phyloP scores from a whole-genome alignment of 2,113 vertebrate species.

The Plestiodon gilberti region DNA sequence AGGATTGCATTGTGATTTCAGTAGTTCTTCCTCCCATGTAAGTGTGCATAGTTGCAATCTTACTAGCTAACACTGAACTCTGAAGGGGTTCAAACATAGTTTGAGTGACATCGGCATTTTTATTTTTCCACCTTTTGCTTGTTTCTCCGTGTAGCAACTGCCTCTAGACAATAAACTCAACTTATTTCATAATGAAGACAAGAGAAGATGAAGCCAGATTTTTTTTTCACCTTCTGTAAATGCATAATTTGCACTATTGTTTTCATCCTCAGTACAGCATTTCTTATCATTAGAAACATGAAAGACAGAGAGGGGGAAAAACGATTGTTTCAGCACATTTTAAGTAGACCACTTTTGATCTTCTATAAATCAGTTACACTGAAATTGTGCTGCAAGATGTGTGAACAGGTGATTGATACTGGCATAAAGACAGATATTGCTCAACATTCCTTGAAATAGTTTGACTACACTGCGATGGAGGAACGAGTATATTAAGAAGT shows the following conservation, averaged over 20 bases:
- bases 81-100: slow-evolving; percentile 22
- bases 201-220: background rate
- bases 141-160: background rate
- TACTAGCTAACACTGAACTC: background rate
- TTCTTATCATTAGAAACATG: slow-evolving; percentile 26
- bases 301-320: slow-evolving; percentile 10
- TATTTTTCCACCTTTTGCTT: slow-evolving; percentile 10
- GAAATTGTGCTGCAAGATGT: slow-evolving; percentile 18
- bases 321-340: slow-evolving; percentile 49
- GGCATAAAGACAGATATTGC: slow-evolving; percentile 49
- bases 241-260: background rate
- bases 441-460: slow-evolving; percentile 45
- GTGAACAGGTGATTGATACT: slow-evolving; percentile 38
- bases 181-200: background rate
- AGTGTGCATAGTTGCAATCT: background rate
- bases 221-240: background rate
- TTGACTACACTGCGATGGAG: slow-evolving; percentile 28
- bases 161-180: background rate
- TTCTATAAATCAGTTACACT: slow-evolving; percentile 37
- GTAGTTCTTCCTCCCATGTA: too few relatives aligned
- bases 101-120: background rate
- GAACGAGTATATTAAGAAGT: slow-evolving; percentile 56
- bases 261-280: slow-evolving; percentile 12
- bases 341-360: slow-evolving; percentile 30
- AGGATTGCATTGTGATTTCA: too few relatives aligned